Evolutionary conservation across 1,140 invertebrate genomes (phyloP), one percentile per base, ranked within the genome.

Genomic region (Subanguina moxae): DNA sequence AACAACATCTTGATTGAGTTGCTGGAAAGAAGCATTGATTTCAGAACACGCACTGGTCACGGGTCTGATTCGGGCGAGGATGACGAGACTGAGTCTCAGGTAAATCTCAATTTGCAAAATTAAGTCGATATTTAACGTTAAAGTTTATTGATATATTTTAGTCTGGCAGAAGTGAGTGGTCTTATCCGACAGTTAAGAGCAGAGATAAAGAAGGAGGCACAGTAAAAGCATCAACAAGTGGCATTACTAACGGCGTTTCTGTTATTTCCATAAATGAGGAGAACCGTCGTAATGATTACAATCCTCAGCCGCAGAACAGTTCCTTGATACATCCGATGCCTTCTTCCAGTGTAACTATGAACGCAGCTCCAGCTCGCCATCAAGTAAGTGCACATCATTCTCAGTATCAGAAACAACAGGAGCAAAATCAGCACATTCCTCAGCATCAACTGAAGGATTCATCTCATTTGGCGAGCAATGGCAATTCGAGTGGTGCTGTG

Each of bases 11-110:
- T 82, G 13, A 65, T 73, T n/a, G 80, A 82, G 1, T 23, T 82
- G 17, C 81, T 82, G 38, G 80, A 82, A 58, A 42, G 80, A 30
- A 76, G 71, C n/a, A 69, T 72, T 21, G 81, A 82, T 57, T 82
- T 76, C 59, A 67, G 75, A 67, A 27, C 57, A 27, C 69, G 71
- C 3, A 32, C 42, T 9, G 57, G 30, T 28, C 38, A 45, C 15
- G 52, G 66, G 32, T 62, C 68, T 1, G 56, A 65, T 43, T 71
- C 72, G 1, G 77, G 76, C 45, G 59, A 62, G 19, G 75, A 78
- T 21, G 32, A 74, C 11, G 75, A 75, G 43, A 27, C 66, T 5
- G 65, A 76, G 7, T 71, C 73, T 17, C 56, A 76, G 9, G 38
- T 45, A 48, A 38, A 21, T 46, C 11, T 38, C 3, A 5, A 5